Conservation (phyloP, 2,113 vertebrate genomes). For the Cettia cetti region DNA sequence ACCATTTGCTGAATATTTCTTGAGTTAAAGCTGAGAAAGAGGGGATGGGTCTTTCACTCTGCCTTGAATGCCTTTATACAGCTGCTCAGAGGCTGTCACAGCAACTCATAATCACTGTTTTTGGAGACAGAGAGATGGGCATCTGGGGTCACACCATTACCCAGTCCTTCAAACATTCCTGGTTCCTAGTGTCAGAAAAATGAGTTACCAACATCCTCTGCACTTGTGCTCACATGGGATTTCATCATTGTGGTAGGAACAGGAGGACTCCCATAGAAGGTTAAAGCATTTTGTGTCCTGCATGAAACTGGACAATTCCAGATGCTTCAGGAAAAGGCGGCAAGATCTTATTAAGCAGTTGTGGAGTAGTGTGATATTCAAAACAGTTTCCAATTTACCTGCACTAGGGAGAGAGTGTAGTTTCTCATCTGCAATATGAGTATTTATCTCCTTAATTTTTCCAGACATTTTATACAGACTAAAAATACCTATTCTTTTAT, state of each 20-base stretch:
- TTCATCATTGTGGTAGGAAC: not conserved
- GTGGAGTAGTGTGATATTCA: not conserved
- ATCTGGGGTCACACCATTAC: not conserved
- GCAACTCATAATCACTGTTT: not conserved
- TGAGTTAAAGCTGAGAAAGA: not conserved
- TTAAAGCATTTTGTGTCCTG: not conserved
- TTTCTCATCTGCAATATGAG: not conserved
- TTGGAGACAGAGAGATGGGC: not conserved
- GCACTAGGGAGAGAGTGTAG: not conserved
- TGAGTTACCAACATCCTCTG: not conserved
- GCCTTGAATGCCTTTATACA: not conserved
- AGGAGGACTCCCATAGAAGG: slow-evolving; percentile 34
- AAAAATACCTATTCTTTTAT: not conserved
- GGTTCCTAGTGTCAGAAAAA: not conserved
- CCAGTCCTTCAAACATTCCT: not conserved
- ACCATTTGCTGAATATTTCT: not conserved
- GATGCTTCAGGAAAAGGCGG: not conserved
- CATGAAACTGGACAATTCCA: not conserved
- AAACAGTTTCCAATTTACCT: not conserved
- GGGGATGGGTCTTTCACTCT: not conserved
- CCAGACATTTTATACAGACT: not conserved
- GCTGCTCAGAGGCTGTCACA: not conserved
- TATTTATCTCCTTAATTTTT: not conserved
- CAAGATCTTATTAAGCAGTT: not conserved
- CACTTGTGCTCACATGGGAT: not conserved